phyloP scores from a whole-genome alignment of 2,888 invertebrate species.

The Cryptus viduatorius region DNA sequence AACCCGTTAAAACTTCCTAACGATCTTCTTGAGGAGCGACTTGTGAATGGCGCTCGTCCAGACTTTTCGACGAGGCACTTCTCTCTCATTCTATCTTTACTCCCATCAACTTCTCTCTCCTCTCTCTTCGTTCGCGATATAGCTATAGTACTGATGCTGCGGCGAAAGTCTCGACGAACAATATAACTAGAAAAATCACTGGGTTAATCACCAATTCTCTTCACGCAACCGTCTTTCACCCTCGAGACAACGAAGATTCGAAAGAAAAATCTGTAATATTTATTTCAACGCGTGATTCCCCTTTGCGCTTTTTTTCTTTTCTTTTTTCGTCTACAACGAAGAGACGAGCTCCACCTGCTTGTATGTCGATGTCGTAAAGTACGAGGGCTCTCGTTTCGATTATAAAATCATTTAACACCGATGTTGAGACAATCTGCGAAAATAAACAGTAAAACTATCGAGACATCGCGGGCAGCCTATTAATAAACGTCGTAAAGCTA shows the following conservation, averaged over 20 bases:
- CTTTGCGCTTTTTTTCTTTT: not conserved
- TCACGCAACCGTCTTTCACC: conserved; percentile 5
- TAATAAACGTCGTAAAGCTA: conserved; percentile 49
- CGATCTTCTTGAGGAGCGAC: conserved; percentile 78
- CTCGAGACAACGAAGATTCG: conserved; percentile 17
- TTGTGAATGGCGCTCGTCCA: conserved; percentile 76
- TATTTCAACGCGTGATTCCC: conserved; percentile 1
- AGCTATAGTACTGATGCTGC: conserved; percentile 18
- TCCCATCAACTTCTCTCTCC: conserved; percentile 27
- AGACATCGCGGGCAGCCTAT: conserved; percentile 30
- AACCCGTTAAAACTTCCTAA: conserved; percentile 82
- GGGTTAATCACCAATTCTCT: conserved; percentile 61
- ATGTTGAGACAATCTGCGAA: conserved; percentile 2
- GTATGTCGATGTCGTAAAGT: conserved; percentile 16
- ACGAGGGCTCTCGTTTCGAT: conserved; percentile 46
- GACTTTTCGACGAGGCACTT: conserved; percentile 66
- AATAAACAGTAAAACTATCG: conserved; percentile 39
- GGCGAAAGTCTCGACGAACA: conserved; percentile 45
- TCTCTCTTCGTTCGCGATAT: conserved; percentile 32
- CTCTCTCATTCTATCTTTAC: conserved; percentile 34
- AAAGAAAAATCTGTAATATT: conserved; percentile 44
- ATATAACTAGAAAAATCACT: conserved; percentile 67
- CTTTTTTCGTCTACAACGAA: too few relatives aligned
- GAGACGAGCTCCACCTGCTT: conserved; percentile 43
- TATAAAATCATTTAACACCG: conserved; percentile 48